phyloP scores from a whole-genome alignment of 2,113 vertebrate species.

The Arothron firmamentum region DNA sequence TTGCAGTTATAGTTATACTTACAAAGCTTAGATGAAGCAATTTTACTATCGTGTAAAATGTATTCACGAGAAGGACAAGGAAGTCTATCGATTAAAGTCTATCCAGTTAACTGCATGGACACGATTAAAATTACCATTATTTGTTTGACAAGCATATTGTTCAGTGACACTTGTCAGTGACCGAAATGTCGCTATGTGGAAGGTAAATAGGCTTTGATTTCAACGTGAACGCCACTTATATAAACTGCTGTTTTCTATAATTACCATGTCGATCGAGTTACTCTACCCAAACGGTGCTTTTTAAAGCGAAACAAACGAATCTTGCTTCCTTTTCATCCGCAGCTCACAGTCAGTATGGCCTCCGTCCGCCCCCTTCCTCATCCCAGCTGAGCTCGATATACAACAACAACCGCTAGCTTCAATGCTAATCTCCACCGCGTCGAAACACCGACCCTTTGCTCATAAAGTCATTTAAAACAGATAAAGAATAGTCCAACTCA shows the following conservation, averaged over 20 bases:
- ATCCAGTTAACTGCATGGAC: not conserved
- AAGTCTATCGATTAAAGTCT: not conserved
- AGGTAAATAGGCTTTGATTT: not conserved
- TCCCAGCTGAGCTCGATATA: conserved; percentile 58
- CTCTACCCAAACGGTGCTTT: not conserved
- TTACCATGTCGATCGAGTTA: not conserved
- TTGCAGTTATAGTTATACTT: no score
- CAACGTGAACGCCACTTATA: no score
- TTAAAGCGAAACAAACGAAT: conserved; percentile 41
- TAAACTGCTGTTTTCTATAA: not conserved
- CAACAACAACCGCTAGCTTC: conserved; percentile 66
- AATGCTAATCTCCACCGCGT: conserved; percentile 55
- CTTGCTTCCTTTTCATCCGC: conserved; percentile 42
- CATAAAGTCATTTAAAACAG: conserved; percentile 22
- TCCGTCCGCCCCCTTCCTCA: conserved; percentile 71
- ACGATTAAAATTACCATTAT: not conserved
- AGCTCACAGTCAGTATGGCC: conserved; percentile 67
- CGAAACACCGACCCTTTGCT: conserved; percentile 12
- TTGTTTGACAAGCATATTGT: not conserved
- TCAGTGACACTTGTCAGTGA: not conserved
- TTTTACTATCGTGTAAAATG: conserved; percentile 18
- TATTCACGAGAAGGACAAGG: conserved; percentile 6
- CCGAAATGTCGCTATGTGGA: not conserved
- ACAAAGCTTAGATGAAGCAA: conserved; percentile 25
- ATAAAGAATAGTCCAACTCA: conserved; percentile 45